Evolutionary conservation across 1,140 invertebrate species (phyloP), one percentile per base, ranked within the genome.

Genomic region (Achatina immaculata): DNA sequence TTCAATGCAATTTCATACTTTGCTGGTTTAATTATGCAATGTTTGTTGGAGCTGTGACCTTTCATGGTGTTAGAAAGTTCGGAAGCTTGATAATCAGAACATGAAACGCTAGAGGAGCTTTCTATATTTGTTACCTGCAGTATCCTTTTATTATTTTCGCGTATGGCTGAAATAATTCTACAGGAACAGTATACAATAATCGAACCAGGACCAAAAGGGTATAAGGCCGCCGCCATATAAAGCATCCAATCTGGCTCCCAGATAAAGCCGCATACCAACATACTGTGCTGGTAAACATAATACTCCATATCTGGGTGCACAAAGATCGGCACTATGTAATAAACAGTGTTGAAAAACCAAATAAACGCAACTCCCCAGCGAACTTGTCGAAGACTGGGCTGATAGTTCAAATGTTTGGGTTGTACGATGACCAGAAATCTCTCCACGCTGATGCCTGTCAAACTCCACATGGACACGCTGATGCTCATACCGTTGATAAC

Each of bases 391-490:
- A 34, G 31, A 7, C n/a, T 7, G 7, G 24, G 62, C 31, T 34
- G 24, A 24, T 65, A 28, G 24, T 65, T 24, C 11, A 65, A 71
- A 11, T 40, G 31, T 14, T 9, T 6, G 4, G 68, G 68, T 14
- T 40, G 31, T 11, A 71, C 34, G 6, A 77, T 62, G 38, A 77
- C 51, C 11, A 62, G 55, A 40, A 31, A 77, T 11, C 74, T 6
- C 55, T 77, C 74, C 24, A 77, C 36, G 55, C 74, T 62, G 38
- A 77, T 77, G 36, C 31, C 48, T 7, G 43, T 77, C 51, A 77
- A n/a, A 28, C 74, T 62, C 74, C 74, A 77, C 24, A 62, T n/a
- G n/a, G 74, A 77, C 21, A 77, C 74, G 21, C 48, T n/a, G 7
- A 77, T 77, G 55, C 31, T 48, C 48, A 77, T 42, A 28, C 74